Percentiles rank a stretch among this genome's conserved stretches.
phyloP scores from a whole-genome alignment of 2,888 invertebrate genomes.

The Ornithoptera priamus region DNA sequence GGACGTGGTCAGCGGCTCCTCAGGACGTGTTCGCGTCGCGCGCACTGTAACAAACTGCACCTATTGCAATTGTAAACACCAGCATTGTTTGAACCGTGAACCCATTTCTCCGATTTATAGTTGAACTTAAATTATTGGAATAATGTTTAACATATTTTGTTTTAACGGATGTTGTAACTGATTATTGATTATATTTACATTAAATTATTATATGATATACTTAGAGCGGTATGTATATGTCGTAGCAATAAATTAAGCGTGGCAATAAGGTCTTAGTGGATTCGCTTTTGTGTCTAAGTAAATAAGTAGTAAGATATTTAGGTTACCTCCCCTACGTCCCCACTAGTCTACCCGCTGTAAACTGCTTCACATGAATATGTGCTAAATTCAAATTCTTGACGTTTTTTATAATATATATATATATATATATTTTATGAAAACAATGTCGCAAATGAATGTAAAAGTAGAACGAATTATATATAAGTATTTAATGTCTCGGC shows the following conservation, averaged over 20 bases:
- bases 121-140: constrained; percentile 63
- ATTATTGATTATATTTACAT: constrained; percentile 68
- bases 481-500: constrained; percentile 54
- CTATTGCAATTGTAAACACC: constrained; percentile 40
- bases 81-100: constrained; percentile 45
- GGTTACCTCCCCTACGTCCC: constrained; percentile 49
- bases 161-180: constrained; percentile 76
- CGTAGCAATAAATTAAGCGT: constrained; percentile 78
- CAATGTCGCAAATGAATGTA: constrained; percentile 60
- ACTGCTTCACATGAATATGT: constrained; percentile 68
- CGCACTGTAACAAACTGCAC: constrained; percentile 63
- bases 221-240: constrained; percentile 70
- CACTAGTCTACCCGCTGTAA: constrained; percentile 58
- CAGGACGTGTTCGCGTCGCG: constrained; percentile 29
- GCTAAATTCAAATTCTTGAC: constrained; percentile 73
- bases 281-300: constrained; percentile 68
- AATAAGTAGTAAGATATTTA: constrained; percentile 53
- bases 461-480: constrained; percentile 52
- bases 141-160: constrained; percentile 70
- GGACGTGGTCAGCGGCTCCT: constrained; percentile 17
- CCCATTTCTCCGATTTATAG: constrained; percentile 57
- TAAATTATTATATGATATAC: constrained; percentile 38
- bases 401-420: constrained; percentile 59
- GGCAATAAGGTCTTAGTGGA: constrained; percentile 75
- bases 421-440: constrained; percentile 70